Percentiles rank a stretch among this genome's conserved stretches.
These are phyloP conservation scores for Ctenopoma multispine DNA, from an alignment of 2,797 vertebrate genomes.

Conservation along the genomic window DNA sequence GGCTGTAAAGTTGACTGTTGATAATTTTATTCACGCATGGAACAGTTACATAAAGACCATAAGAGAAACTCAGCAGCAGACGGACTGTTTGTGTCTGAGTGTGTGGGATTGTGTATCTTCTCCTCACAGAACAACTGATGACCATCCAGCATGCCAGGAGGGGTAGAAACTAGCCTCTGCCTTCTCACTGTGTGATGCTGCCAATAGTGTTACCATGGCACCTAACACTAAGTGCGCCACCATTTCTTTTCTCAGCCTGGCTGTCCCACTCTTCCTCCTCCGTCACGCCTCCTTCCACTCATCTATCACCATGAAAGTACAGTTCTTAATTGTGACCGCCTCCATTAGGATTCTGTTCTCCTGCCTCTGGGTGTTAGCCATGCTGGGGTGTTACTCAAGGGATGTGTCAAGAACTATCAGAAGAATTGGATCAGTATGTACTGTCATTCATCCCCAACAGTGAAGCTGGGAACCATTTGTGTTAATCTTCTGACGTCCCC, in stretches of 20 bases:
- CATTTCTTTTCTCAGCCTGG: constrained; percentile 55
- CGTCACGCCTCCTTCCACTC: constrained; percentile 41
- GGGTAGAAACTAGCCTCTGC: constrained; percentile 64
- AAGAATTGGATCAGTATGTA: too few species aligned
- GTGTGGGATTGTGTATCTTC: constrained; percentile 56
- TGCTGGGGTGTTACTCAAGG: not conserved
- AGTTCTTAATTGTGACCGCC: constrained; percentile 26
- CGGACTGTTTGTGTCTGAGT: constrained; percentile 40
- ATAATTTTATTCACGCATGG: not conserved
- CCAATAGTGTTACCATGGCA: constrained; percentile 77
- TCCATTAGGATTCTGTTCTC: constrained; percentile 8
- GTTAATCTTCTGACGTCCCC: not conserved
- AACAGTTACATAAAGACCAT: not conserved
- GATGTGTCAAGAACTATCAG: not conserved
- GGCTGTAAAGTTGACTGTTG: not conserved
- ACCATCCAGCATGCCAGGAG: constrained; percentile 63
- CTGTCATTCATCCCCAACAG: not conserved
- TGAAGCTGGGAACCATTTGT: not conserved
- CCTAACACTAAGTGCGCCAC: constrained; percentile 57
- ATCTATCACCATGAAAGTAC: constrained; percentile 37
- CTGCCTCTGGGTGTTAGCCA: not conserved
- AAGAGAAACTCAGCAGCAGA: constrained; percentile 45
- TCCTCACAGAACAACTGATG: constrained; percentile 63
- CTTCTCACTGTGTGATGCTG: constrained; percentile 59
- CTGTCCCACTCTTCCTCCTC: constrained; percentile 28